Evolutionary conservation across 2,113 vertebrate genomes (phyloP).

Genomic region (Prolemur simus): DNA sequence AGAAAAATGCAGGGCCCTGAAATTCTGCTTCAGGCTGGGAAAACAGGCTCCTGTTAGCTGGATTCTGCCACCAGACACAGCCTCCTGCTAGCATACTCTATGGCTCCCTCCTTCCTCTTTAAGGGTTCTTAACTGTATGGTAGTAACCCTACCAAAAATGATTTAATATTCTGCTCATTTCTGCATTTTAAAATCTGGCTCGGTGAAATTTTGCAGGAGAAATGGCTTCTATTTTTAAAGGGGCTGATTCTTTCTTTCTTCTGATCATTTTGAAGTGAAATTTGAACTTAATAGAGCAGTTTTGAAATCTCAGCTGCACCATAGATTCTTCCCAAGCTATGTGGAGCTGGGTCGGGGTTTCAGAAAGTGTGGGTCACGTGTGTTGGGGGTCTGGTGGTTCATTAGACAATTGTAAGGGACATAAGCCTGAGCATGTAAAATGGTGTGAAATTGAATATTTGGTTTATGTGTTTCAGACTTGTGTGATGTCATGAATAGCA

Average conservation of each 20-base stretch:
- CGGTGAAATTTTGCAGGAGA: constrained; percentile 61
- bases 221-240: constrained; percentile 78
- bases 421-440: neutral
- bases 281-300: constrained; percentile 60
- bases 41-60: neutral
- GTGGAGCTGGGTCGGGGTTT: constrained; percentile 8
- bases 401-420: neutral
- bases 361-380: neutral
- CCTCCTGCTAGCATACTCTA: neutral
- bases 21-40: neutral
- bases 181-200: constrained; percentile 66
- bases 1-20: neutral
- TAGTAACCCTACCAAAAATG: neutral
- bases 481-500: neutral
- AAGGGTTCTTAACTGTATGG: neutral
- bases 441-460: neutral
- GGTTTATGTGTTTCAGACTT: neutral
- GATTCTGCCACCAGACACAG: neutral
- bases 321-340: neutral
- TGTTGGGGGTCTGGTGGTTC: neutral
- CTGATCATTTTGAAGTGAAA: constrained; percentile 61
- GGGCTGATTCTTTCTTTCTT: constrained; percentile 65
- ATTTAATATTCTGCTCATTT: constrained; percentile 68
- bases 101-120: neutral
- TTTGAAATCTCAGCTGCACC: constrained; percentile 62